Evolutionary conservation across 2,113 vertebrate species (phyloP).

Genomic region (Anhinga rufa): DNA sequence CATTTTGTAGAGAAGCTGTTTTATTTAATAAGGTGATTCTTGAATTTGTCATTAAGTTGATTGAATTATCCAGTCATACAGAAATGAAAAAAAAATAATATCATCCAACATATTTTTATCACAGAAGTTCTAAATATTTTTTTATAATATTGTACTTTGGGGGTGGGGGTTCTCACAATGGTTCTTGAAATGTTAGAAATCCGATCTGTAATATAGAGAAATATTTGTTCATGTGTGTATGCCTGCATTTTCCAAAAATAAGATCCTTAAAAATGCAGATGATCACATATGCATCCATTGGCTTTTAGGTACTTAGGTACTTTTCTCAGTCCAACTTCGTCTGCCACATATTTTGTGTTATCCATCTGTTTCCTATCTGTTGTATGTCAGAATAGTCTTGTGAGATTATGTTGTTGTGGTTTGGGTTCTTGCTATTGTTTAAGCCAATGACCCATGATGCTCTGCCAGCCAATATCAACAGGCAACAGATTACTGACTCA

Average conservation of each 20-base stretch:
- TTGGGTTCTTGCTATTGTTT: neutral
- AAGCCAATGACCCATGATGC: neutral
- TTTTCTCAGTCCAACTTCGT: neutral
- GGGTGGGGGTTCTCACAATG: accelerated
- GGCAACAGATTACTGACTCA: neutral
- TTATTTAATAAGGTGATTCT: neutral
- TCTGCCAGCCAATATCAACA: neutral
- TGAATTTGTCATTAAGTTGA: neutral
- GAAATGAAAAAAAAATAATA: neutral
- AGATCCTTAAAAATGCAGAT: neutral
- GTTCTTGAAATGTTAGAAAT: neutral
- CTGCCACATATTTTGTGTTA: neutral
- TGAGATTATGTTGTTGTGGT: neutral
- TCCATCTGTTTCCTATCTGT: neutral
- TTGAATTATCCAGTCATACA: neutral
- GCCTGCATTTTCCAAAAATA: neutral
- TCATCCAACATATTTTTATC: neutral
- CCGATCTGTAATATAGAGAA: neutral
- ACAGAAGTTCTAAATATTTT: neutral
- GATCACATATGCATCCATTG: neutral
- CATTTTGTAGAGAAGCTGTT: neutral
- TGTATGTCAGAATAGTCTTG: neutral
- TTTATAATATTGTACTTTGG: neutral
- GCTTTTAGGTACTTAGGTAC: neutral
- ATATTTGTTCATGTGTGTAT: neutral